Conservation (phyloP, 2,113 vertebrate species). For the Lepus timidus region DNA sequence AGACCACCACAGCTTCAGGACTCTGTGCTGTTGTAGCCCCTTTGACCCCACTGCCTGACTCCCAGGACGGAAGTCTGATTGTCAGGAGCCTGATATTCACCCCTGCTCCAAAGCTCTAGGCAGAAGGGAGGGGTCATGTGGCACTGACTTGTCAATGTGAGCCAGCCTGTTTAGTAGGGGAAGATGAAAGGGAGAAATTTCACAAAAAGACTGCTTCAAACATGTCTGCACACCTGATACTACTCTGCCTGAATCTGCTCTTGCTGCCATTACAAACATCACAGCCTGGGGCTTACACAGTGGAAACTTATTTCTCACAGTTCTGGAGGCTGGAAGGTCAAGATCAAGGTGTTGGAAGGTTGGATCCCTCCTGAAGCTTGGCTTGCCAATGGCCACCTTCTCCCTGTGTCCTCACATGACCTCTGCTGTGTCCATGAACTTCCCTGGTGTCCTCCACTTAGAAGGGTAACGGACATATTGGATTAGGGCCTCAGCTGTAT, state of each 20-base stretch:
- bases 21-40: not conserved
- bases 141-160: no score
- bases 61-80: not conserved
- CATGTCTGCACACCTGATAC: not conserved
- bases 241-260: not conserved
- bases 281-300: not conserved
- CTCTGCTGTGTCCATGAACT: not conserved
- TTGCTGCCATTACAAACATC: not conserved
- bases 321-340: not conserved
- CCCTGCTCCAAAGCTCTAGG: not conserved
- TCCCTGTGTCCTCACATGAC: no score
- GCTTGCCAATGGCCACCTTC: not conserved
- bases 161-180: not conserved
- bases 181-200: not conserved
- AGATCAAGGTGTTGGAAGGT: not conserved
- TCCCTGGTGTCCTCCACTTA: not conserved
- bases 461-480: not conserved
- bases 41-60: not conserved
- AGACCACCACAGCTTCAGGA: not conserved
- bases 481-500: not conserved
- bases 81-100: no score
- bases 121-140: not conserved
- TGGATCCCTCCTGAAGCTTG: not conserved
- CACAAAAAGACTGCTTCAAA: not conserved
- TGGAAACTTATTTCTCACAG: not conserved